Conservation (phyloP, 2,888 invertebrate genomes). For the Ormyrus nitidulus region DNA sequence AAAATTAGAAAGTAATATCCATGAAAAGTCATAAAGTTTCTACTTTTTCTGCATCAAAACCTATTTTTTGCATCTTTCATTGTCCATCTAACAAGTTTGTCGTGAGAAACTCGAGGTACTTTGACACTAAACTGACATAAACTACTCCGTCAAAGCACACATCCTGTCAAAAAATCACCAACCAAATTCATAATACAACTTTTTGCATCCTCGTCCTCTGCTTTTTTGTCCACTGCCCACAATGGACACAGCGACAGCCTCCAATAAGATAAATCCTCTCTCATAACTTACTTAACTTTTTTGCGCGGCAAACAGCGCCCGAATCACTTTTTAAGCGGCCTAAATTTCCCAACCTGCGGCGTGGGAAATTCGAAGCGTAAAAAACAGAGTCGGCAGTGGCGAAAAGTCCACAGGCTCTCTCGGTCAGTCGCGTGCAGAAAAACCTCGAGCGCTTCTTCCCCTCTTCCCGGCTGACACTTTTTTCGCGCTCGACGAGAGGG, state of each 20-base stretch:
- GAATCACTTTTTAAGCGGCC: conserved; percentile 9
- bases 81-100: neutral
- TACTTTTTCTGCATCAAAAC: too few species aligned
- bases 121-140: conserved; percentile 2
- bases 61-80: too few species aligned
- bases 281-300: conserved; percentile 44
- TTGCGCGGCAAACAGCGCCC: conserved; percentile 3
- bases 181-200: conserved; percentile 11
- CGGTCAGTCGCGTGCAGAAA: conserved; percentile 22
- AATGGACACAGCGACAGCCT: conserved; percentile 3
- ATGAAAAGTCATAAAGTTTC: too few species aligned
- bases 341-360: neutral
- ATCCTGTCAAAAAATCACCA: conserved; percentile 20
- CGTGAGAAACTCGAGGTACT: conserved; percentile 26
- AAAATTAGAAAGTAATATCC: too few species aligned
- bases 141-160: neutral
- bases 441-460: neutral
- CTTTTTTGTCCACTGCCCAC: conserved; percentile 6
- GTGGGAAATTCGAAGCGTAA: conserved; percentile 39
- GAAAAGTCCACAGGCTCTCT: neutral
- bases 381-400: conserved; percentile 2
- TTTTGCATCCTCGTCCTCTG: neutral
- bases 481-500: neutral
- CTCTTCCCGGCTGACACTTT: neutral
- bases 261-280: conserved; percentile 38